Percentiles rank a stretch among this genome's conserved stretches.
Conservation (phyloP, 2,113 vertebrate species). For the Excalfactoria chinensis region DNA sequence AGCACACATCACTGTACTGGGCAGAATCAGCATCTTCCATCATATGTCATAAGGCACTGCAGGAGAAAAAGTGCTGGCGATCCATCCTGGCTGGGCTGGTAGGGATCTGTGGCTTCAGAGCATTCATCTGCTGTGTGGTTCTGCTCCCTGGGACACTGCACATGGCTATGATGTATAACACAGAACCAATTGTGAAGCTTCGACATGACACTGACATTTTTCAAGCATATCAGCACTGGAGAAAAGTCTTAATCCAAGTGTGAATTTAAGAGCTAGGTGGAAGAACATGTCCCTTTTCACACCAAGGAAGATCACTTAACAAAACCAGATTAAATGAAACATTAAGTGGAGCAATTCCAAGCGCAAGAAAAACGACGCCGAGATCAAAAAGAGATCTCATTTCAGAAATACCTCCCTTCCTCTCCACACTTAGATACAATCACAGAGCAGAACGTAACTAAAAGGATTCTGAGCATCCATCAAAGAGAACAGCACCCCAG, state of each 20-base stretch:
- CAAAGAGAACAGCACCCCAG: not conserved
- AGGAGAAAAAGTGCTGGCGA: not conserved
- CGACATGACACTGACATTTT: not conserved
- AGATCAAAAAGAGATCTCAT: not conserved
- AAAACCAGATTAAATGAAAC: slow-evolving; percentile 4
- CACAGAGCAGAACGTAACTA: not conserved
- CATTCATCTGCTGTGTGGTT: not conserved
- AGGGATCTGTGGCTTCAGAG: not conserved
- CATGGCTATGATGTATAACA: not conserved
- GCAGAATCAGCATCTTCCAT: not conserved
- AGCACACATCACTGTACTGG: not conserved
- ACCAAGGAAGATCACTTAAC: not conserved
- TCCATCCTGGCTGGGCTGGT: not conserved
- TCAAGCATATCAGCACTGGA: not conserved
- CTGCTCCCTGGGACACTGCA: not conserved
- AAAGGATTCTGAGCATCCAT: not conserved
- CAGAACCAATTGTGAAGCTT: not conserved
- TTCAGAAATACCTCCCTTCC: not conserved
- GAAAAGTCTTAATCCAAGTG: not conserved
- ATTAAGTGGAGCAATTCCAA: not conserved
- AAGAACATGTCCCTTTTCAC: not conserved
- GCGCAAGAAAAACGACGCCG: not conserved
- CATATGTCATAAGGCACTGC: not conserved
- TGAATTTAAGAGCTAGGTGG: not conserved
- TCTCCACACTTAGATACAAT: not conserved